Evolutionary conservation across 2,113 vertebrate genomes (phyloP), one percentile per base, ranked within the genome.

Genomic region (Apaloderma vittatum): DNA sequence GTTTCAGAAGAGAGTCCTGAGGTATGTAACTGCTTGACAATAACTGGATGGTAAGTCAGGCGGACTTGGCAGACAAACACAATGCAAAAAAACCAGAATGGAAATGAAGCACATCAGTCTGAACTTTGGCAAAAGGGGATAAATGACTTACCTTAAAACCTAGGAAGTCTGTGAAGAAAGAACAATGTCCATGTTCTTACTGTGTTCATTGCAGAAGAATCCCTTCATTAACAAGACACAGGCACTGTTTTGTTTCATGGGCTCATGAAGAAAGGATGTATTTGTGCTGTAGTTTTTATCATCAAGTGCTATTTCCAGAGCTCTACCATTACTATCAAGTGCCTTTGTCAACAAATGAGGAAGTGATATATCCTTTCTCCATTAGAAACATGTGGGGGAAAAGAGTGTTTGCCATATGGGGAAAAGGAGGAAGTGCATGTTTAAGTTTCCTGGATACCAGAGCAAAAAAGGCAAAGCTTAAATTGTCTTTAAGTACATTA

Each of bases 81-180:
- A 62, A n/a, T 7, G 32, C 37, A 71, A 91, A 57, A 23, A 75
- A n/a, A 82, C 46, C 21, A 59, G 29, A 65, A 66, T 11, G 20
- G 27, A 57, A 29, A 75, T 67, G n/a, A 4, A 9, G n/a, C 19
- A 15, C 8, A 37, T 49, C 30, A 57, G 74, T 11, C 15, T 36
- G 55, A 73, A 73, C n/a, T 73, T 49, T 30, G 34, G 17, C 45
- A 77, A 45, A 84, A 88, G 32, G 20, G 91, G 43, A 21, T 67
- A 49, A 79, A 43, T 48, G 20, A 92, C 95, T 96, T 97, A 97
- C 94, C 93, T 88, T 83, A 63, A 86, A 70, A 63, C 71, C 30
- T 36, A 61, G 67, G 32, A 22, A 45, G 57, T 48, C 65, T 75
- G 36, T 48, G 88, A 77, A 68, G 43, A 85, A 87, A 73, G 34